Evolutionary conservation across 2,888 invertebrate genomes (phyloP), one percentile per base, ranked within the genome.

Genomic region (Mythimna albipuncta): DNA sequence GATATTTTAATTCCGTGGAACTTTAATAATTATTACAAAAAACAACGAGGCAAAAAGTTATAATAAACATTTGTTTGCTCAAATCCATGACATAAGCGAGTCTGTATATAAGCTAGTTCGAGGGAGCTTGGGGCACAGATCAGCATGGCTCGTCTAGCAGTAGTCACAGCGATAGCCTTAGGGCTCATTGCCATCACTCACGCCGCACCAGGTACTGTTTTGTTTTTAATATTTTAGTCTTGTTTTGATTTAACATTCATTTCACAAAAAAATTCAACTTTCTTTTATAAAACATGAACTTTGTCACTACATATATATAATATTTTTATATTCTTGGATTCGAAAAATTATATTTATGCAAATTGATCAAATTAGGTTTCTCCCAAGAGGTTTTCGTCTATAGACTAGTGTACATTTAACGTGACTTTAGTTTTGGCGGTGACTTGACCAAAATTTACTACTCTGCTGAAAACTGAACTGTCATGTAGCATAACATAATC

Each of bases 151-250:
- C 93, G 93, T 65, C 91, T 95, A 50, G 89, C 88, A 80, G 80
- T 95, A n/a, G 86, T 89, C 77, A 89, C 91, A 58, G 41, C 6
- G n/a, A 79, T 93, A 83, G 94, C 92, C 85, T 76, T 95, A 79
- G 94, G 93, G 87, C 91, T 95, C 35, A 66, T 93, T 63, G 93
- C 90, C 75, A 93, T 91, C 88, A 89, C 89, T 16, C 89, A 88
- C 84, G 94, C 94, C 61, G 90, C 93, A 58, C 92, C 95, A 93
- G 95, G 95, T 94, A 93, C 52, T 70, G 50, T 11, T 69, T 72
- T 63, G 41, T 72, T 77, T 13, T 69, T 71, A 16, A 63, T 61
- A 19, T 63, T 67, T 2, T 58, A 54, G 10, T 55, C 50, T 52
- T 54, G 38, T 54, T 67, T 44, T 68, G 21, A 6, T 54, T 47